Evolutionary conservation across 2,113 vertebrate species (phyloP).

Genomic region (Prietella phreatophila): DNA sequence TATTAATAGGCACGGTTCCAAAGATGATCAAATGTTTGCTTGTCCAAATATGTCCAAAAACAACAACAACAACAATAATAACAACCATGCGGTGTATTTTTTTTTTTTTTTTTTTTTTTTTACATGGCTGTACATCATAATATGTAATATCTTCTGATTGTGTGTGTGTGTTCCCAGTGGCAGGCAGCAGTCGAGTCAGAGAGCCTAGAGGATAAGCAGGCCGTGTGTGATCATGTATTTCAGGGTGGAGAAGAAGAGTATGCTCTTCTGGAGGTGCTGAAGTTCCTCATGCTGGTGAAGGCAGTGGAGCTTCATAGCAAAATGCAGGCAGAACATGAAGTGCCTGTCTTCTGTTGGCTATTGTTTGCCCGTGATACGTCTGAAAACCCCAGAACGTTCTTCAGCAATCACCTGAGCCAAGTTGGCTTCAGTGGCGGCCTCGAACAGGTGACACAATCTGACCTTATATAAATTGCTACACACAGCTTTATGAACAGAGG

Average conservation of each 20-base stretch:
- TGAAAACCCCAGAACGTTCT: conserved; percentile 81
- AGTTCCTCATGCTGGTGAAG: conserved; percentile 89
- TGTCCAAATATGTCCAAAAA: too few species aligned
- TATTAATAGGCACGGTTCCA: too few species aligned
- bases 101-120: too few species aligned
- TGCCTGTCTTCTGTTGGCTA: conserved; percentile 93
- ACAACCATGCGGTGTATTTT: too few species aligned
- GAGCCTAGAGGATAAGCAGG: conserved; percentile 68
- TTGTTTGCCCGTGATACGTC: conserved; percentile 94
- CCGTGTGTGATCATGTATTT: conserved; percentile 83
- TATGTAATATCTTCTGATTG: not conserved
- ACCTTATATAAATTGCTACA: not conserved
- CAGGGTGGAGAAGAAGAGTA: conserved; percentile 85
- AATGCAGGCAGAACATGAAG: conserved; percentile 78
- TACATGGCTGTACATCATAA: too few species aligned
- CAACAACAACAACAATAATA: too few species aligned
- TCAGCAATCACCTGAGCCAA: conserved; percentile 89
- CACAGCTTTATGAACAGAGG: not conserved
- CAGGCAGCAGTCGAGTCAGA: conserved; percentile 56
- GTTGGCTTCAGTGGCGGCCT: conserved; percentile 90
- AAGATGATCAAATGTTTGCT: too few species aligned
- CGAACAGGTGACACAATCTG: conserved; percentile 81
- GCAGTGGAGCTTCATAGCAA: conserved; percentile 81
- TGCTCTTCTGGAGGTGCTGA: conserved; percentile 88
- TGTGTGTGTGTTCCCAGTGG: conserved; percentile 60